A percentile compares a stretch with the other conserved stretches of the same genome.
phyloP scores from a whole-genome alignment of 2,113 vertebrate genomes.

The Equus przewalskii region DNA sequence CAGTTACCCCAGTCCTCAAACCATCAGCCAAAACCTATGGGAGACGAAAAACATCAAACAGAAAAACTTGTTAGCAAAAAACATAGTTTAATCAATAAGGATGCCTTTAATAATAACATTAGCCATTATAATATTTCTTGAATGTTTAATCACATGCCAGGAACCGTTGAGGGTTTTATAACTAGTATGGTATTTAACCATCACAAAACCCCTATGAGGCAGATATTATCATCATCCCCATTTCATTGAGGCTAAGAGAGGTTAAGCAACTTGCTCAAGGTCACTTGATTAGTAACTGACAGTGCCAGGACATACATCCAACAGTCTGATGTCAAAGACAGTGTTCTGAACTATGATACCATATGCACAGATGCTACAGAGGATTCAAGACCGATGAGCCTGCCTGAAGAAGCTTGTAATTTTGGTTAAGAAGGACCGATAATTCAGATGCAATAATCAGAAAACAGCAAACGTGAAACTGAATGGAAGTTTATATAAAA shows the following conservation, averaged over 20 bases:
- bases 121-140: background rate
- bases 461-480: background rate
- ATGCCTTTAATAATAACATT: background rate
- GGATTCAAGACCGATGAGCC: background rate
- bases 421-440: background rate
- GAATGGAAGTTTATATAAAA: slow-evolving; percentile 7
- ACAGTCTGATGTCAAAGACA: background rate
- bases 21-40: slow-evolving; percentile 92
- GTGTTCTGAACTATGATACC: background rate
- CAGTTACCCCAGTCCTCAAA: slow-evolving; percentile 92
- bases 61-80: slow-evolving; percentile 68
- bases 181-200: background rate
- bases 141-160: background rate
- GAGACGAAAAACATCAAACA: slow-evolving; percentile 82
- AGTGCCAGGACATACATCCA: background rate
- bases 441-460: background rate
- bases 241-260: background rate
- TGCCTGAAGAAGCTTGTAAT: background rate
- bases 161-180: background rate
- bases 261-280: background rate
- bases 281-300: background rate
- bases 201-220: background rate
- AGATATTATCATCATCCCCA: background rate
- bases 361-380: background rate
- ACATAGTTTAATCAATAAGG: background rate